Evolutionary conservation across 2,888 invertebrate genomes (phyloP).

Genomic region (Taphrorychus bicolor): DNA sequence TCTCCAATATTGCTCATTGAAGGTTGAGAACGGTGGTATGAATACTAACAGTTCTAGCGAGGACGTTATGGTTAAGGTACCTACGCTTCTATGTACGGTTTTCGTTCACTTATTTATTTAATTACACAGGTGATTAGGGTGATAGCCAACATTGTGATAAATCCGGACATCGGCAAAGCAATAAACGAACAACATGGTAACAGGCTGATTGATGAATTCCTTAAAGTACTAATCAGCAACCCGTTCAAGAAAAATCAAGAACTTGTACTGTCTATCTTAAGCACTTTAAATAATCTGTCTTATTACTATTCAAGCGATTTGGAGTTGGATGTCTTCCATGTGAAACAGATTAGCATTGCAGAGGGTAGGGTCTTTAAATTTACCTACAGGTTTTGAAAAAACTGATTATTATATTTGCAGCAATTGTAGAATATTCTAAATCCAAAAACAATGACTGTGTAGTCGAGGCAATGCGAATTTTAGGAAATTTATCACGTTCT

Average conservation of each 20-base stretch:
- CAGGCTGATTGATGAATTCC: constrained; percentile 57
- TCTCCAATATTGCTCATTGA: constrained; percentile 56
- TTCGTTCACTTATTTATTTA: neutral
- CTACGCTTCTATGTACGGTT: too few species aligned
- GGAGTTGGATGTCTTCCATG: constrained; percentile 59
- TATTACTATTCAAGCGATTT: constrained; percentile 69
- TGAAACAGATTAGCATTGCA: constrained; percentile 61
- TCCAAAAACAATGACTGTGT: constrained; percentile 63
- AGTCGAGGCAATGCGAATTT: constrained; percentile 78
- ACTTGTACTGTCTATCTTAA: constrained; percentile 77
- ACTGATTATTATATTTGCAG: constrained; percentile 50
- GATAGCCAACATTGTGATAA: constrained; percentile 84
- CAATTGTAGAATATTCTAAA: constrained; percentile 59
- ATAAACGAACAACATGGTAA: constrained; percentile 62
- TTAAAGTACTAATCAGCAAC: constrained; percentile 60
- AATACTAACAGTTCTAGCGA: constrained; percentile 63
- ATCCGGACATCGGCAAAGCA: constrained; percentile 75
- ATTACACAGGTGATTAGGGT: constrained; percentile 75
- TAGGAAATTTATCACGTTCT: constrained; percentile 82
- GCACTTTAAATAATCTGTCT: constrained; percentile 85
- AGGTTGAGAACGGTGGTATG: constrained; percentile 55
- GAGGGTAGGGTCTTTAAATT: constrained; percentile 55
- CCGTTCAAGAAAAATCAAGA: constrained; percentile 71
- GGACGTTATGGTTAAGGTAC: constrained; percentile 75
- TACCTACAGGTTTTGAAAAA: neutral